Conservation (phyloP, 2,888 invertebrate species). For the Folsomia manolachei region DNA sequence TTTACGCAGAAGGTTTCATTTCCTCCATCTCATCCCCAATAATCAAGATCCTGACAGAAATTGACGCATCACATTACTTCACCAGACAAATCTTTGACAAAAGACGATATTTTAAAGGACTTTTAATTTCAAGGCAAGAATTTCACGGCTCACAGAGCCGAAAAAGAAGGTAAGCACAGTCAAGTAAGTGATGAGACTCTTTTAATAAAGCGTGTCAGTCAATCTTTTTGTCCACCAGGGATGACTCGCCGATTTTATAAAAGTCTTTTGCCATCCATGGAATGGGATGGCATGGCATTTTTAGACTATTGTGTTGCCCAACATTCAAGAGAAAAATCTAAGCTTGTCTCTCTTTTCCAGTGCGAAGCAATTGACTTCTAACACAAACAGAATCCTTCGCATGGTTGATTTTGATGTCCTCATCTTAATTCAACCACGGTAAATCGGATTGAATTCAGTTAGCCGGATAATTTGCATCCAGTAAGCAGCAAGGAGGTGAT, state of each 20-base stretch:
- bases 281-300: background rate
- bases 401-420: background rate
- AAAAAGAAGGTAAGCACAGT: background rate
- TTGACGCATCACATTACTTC: background rate
- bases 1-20: background rate
- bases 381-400: background rate
- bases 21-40: background rate
- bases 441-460: no score
- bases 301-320: background rate
- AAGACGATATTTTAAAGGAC: background rate
- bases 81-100: background rate
- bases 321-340: background rate
- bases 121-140: background rate
- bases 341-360: background rate
- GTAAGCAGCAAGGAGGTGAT: no score
- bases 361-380: background rate
- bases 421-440: no score
- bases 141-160: background rate
- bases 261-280: no score
- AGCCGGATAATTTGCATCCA: no score
- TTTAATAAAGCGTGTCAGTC: slow-evolving; percentile 32
- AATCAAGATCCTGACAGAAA: background rate
- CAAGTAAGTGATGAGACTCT: slow-evolving; percentile 21
- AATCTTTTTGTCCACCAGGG: slow-evolving; percentile 25
- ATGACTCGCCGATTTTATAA: slow-evolving; percentile 20